phyloP scores from a whole-genome alignment of 1,140 invertebrate species.

The Scaptomyza graminum region DNA sequence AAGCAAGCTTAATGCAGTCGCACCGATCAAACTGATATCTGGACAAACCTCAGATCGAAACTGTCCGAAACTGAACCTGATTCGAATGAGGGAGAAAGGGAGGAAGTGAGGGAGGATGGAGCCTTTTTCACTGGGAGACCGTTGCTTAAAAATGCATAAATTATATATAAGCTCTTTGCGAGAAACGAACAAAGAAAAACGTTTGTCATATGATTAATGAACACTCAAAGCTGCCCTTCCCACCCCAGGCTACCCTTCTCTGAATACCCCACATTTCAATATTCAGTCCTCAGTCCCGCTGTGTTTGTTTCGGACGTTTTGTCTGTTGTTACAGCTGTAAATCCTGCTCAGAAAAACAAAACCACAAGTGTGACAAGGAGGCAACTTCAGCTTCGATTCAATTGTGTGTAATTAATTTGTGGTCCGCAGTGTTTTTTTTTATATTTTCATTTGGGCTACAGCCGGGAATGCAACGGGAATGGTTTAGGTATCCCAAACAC shows the following conservation, averaged over 20 bases:
- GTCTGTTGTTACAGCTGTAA: constrained; percentile 6
- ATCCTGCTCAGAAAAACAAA: constrained; percentile 1
- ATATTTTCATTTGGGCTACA: not conserved
- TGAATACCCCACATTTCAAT: not conserved
- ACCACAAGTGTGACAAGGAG: constrained; percentile 48
- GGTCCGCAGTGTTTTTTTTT: constrained; percentile 28
- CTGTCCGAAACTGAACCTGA: too few species aligned
- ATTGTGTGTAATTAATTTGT: constrained; percentile 75
- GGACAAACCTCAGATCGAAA: constrained; percentile 1
- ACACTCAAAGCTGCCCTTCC: constrained; percentile 11
- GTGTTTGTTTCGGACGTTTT: constrained; percentile 9
- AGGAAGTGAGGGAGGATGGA: not conserved
- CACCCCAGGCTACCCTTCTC: not conserved
- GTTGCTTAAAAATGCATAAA: constrained; percentile 71
- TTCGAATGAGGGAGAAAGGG: not conserved
- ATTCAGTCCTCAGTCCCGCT: constrained; percentile 6
- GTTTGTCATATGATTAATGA: constrained; percentile 81
- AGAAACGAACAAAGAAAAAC: constrained; percentile 69
- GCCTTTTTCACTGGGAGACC: constrained; percentile 34
- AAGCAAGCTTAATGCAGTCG: constrained; percentile 44
- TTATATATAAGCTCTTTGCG: constrained; percentile 45
- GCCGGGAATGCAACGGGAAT: constrained; percentile 33
- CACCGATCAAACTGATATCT: constrained; percentile 14
- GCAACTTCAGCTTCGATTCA: constrained; percentile 34
- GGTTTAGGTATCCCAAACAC: not conserved